phyloP scores from a whole-genome alignment of 92 coral and sea anemone species.

The Parazoanthus atlanticus region DNA sequence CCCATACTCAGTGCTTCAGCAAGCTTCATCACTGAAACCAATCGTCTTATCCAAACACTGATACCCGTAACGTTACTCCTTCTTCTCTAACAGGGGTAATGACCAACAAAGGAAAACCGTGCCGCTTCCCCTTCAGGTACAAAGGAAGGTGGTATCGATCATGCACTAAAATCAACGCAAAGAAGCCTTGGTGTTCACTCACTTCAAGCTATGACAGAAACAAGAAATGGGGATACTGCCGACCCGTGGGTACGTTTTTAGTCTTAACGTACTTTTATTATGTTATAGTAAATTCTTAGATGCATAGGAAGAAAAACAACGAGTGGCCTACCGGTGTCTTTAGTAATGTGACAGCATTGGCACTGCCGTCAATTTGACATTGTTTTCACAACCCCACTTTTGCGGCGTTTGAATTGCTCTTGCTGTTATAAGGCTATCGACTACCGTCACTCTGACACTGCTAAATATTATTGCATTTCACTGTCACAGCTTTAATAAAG shows the following conservation, averaged over 20 bases:
- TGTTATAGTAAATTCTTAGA: background rate
- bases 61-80: background rate
- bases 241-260: constrained; percentile 17
- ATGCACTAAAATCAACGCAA: constrained; percentile 16
- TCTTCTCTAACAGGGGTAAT: background rate
- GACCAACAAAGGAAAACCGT: constrained; percentile 33
- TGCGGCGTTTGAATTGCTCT: too few relatives aligned
- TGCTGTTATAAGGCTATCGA: too few relatives aligned
- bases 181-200: constrained; percentile 36
- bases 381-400: too few relatives aligned
- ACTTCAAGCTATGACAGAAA: constrained; percentile 17
- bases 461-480: too few relatives aligned
- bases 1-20: too few relatives aligned
- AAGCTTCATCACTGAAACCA: too few relatives aligned
- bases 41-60: background rate
- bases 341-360: too few relatives aligned
- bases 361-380: too few relatives aligned
- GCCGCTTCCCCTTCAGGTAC: constrained; percentile 28
- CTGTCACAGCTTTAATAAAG: too few relatives aligned
- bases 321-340: background rate
- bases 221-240: constrained; percentile 37
- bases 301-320: background rate
- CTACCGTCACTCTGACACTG: too few relatives aligned
- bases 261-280: too few relatives aligned
- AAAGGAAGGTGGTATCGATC: constrained; percentile 2